Evolutionary conservation across 2,797 vertebrate species (phyloP).

Genomic region (Prionace glauca): DNA sequence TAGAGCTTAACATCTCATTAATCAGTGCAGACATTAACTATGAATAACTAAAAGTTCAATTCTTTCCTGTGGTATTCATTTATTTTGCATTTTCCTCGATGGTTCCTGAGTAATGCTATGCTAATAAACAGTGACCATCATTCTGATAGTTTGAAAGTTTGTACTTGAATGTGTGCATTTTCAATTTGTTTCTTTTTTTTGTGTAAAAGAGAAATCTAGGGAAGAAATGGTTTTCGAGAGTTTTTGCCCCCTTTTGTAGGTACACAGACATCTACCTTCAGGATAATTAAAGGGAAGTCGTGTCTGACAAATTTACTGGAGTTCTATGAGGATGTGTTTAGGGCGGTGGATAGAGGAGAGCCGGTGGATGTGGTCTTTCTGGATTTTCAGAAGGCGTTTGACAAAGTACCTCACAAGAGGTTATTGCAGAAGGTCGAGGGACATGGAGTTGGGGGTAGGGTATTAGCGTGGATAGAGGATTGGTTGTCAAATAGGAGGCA

Average conservation of each 20-base stretch:
- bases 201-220: not conserved
- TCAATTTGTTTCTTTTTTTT: not conserved
- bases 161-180: not conserved
- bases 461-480: too few relatives aligned
- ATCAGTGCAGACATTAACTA: not conserved
- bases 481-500: too few relatives aligned
- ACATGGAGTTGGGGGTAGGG: too few relatives aligned
- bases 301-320: too few relatives aligned
- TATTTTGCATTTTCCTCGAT: conserved; percentile 8
- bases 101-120: not conserved
- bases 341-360: too few relatives aligned
- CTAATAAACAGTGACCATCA: not conserved
- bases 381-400: too few relatives aligned
- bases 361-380: too few relatives aligned
- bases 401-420: too few relatives aligned
- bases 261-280: not conserved
- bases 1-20: not conserved
- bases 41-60: conserved; percentile 4
- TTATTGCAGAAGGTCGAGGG: too few relatives aligned
- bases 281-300: too few relatives aligned
- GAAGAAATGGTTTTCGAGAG: not conserved
- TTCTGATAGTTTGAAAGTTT: not conserved
- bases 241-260: not conserved
- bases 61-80: conserved; percentile 4
- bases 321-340: too few relatives aligned